Base-by-base conservation (phyloP, 2,797 vertebrate genomes). In the Cottoperca gobio region DNA sequence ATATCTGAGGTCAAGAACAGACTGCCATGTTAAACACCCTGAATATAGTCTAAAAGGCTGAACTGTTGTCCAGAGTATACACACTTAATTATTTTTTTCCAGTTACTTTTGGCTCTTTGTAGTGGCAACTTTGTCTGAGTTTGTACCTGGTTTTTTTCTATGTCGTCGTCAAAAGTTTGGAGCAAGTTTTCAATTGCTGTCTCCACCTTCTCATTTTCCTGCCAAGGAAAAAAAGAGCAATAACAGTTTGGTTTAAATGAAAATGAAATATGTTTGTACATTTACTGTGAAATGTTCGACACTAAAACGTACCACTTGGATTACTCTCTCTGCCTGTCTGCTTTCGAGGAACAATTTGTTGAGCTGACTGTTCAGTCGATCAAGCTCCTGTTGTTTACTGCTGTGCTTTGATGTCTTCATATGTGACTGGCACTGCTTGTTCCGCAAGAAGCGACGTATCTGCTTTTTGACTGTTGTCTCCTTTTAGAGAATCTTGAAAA, bases 111-210 rank as follows among this genome's bases (percentile, higher is more conserved):
- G 10, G 26, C 39, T 54, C 3, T 40, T 64, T 52, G 10, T 54
- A 10, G 4, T 16, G 24, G 17, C 28, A 37, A 11, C 24, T 60
- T 39, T 69, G 28, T 31, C 10, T 46, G n/a, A 23, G 54, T 72
- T 59, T 39, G 2, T 95, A 98, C 97, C 97, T 99, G 96, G 67
- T 94, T 95, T 83, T 95, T 93, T 76, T 76, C 69, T 84, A 99
- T 96, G 78, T 97, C 92, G 0, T 16, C 39, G 10, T 99, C 96
- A 0, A 98, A 99, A 50, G 90, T 95, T 86, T 96, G 93, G 70
- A 97, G 88, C 95, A 96, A 94, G 80, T 94, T 92, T 73, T 95
- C 91, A 19, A 96, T 95, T 86, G 97, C 95, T 0, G 17, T 91
- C 86, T 96, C 96, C 63, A 93, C 26, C 83, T 93, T 95, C 82